phyloP scores from a whole-genome alignment of 2,797 vertebrate species.

The Rhinatrema bivittatum region DNA sequence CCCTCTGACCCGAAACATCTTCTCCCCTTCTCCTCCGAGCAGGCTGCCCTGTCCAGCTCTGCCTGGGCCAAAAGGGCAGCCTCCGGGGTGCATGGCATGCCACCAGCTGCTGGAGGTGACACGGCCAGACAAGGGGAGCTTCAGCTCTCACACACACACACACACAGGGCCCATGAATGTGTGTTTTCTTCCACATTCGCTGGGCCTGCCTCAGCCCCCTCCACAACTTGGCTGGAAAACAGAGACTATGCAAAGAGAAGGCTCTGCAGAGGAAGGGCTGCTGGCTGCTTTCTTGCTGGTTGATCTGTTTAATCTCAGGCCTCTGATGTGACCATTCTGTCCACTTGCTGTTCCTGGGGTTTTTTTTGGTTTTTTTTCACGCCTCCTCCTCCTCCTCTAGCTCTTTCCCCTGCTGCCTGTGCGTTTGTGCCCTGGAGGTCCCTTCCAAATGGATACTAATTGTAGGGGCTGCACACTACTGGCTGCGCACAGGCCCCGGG shows the following conservation, averaged over 20 bases:
- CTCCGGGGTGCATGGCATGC: constrained; percentile 72
- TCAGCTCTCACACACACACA: constrained; percentile 29
- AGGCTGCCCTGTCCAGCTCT: constrained; percentile 81
- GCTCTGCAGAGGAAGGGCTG: constrained; percentile 15
- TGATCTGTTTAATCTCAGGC: constrained; percentile 68
- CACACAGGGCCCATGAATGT: constrained; percentile 60
- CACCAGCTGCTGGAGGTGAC: constrained; percentile 93
- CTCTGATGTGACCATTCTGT: constrained; percentile 56
- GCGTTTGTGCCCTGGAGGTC: constrained; percentile 87
- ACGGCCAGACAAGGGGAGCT: constrained; percentile 56
- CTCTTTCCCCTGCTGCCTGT: constrained; percentile 56
- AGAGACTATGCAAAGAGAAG: constrained; percentile 20
- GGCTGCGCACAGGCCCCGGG: constrained; percentile 81
- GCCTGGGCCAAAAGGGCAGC: constrained; percentile 90
- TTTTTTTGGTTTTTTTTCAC: constrained; percentile 55
- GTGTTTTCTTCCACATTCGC: constrained; percentile 49
- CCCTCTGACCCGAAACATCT: constrained; percentile 84
- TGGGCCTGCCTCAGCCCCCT: constrained; percentile 8
- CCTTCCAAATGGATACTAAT: constrained; percentile 95
- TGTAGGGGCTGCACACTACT: constrained; percentile 88
- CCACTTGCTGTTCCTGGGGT: constrained; percentile 62
- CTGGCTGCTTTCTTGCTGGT: constrained; percentile 42
- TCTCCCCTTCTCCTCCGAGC: constrained; percentile 71
- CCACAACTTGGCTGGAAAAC: constrained; percentile 29
- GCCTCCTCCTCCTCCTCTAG: too few relatives aligned